Evolutionary conservation across 2,797 vertebrate species (phyloP), one percentile per base, ranked within the genome.

Genomic region (Arctocebus calabarensis): DNA sequence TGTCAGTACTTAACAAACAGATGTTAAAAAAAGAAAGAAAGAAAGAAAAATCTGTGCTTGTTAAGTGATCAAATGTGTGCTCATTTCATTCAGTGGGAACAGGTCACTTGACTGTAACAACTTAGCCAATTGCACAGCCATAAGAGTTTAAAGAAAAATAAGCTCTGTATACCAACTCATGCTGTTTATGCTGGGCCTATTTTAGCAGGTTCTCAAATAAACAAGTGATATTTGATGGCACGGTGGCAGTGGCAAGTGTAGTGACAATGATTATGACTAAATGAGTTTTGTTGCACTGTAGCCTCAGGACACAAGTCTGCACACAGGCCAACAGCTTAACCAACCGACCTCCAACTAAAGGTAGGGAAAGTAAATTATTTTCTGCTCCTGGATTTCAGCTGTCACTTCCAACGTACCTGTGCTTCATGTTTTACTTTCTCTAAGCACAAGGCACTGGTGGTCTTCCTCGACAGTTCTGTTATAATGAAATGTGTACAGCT

Each of bases 101-200:
- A 37, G 8, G 23, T 81, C 20, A 87, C 27, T 40, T 43, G 14
- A 61, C 45, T 55, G 25, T 64, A 48, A 7, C 2, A 64, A 70
- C 23, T 64, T 43, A 84, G 37, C 4, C 20, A 61, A n/a, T 29
- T 45, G 29, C 22, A 34, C 17, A 45, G 23, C 6, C 29, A 52
- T 19, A 17, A 32, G 10, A 3, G 7, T 64, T 73, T 83, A 34
- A 43, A 43, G 34, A 27, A 92, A 79, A 29, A 40, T 37, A 45
- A 57, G 12, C 27, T 59, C 20, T 57, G 81, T 66, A 77, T 40
- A 16, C 27, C 37, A 88, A 14, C 8, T 73, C 13, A 13, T 20
- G 7, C 20, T n/a, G 1, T 34, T 71, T 48, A 34, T 40, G 40
- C 32, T 19, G 19, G 12, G 1, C 0, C 43, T n/a, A 0, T 29